Evolutionary conservation across 2,113 vertebrate genomes (phyloP), one percentile per base, ranked within the genome.

Genomic region (Paedocypris sp.): DNA sequence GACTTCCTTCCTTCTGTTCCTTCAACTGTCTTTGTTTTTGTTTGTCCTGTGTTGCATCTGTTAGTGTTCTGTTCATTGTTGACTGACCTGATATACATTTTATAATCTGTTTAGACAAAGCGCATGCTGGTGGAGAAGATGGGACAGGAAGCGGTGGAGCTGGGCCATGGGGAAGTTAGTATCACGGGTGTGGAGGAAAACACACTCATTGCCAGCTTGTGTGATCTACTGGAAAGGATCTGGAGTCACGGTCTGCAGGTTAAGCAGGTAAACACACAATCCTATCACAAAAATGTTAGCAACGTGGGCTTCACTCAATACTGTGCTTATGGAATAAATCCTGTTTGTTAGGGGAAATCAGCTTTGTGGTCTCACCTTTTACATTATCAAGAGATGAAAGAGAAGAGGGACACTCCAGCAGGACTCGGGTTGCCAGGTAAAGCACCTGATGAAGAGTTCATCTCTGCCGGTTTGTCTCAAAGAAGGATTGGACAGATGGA

Each of bases 51-150:
- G 20, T 69, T 2, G 13, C 4, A 35, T 35, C 12, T 35, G n/a
- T n/a, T n/a, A n/a, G n/a, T n/a, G n/a, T n/a, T n/a, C n/a, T n/a
- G n/a, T n/a, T n/a, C n/a, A n/a, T n/a, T n/a, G n/a, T n/a, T n/a
- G n/a, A n/a, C n/a, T n/a, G n/a, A n/a, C n/a, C n/a, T n/a, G n/a
- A n/a, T n/a, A n/a, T n/a, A n/a, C 3, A 1, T 26, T 7, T 32
- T 2, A 15, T 45, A 6, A 11, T 4, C 39, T 4, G 15, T 10
- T 60, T 64, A 99, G 95, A 99, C 94, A 12, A 98, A 98, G 48
- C 84, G 91, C 46, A 96, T 99, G 94, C 67, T 99, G 76, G 94
- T 97, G 78, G 95, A 98, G 75, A 92, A 96, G 75, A 98, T 99
- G 91, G 94, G 93, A 22, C 90, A 90, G 4, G 92, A 97, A 78